Evolutionary conservation across 2,888 invertebrate species (phyloP), one percentile per base, ranked within the genome.

Genomic region (Hoplodrina blanda): DNA sequence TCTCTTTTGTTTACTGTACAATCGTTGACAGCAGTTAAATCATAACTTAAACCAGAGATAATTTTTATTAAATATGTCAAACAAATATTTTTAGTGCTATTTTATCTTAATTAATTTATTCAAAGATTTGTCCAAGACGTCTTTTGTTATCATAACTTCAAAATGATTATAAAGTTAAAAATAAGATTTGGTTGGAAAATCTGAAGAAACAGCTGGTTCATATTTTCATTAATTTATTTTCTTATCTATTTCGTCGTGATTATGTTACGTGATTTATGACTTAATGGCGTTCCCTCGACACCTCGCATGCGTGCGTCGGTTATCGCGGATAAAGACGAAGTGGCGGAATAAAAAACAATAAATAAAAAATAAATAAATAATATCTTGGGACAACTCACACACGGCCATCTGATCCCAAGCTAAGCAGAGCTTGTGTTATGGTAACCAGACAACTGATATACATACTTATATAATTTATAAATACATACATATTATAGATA

Each of bases 41-140:
- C 20, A 68, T 6, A 19, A 49, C 25, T 63, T 66, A 15, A 13
- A 59, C 49, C 54, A 15, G 13, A 62, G 53, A 59, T 44, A 76
- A 54, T 25, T 0, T 50, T 55, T 20, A 33, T 50, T 8, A 72
- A 30, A 49, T 59, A 11, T 55, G 17, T 55, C 30, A 55, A 55
- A 30, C 30, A 73, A 56, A 71, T 73, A 52, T 56, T 19, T 50
- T 1, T 57, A 3, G 25, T 30, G 10, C 1, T 37, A 1, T 72
- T 63, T 73, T 49, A 57, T 20, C 46, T 63, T 6, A 2, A 37
- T 5, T 62, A 1, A 62, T 19, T 19, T 55, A 33, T 55, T 64
- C 44, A 59, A 37, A 33, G 25, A 25, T 50, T 60, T 55, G 4
- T 15, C 13, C 17, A 33, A 55, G 17, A 52, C 17, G 4, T 55